Evolutionary conservation across 2,113 vertebrate genomes (phyloP), one percentile per base, ranked within the genome.

Genomic region (Xenopus laevis): DNA sequence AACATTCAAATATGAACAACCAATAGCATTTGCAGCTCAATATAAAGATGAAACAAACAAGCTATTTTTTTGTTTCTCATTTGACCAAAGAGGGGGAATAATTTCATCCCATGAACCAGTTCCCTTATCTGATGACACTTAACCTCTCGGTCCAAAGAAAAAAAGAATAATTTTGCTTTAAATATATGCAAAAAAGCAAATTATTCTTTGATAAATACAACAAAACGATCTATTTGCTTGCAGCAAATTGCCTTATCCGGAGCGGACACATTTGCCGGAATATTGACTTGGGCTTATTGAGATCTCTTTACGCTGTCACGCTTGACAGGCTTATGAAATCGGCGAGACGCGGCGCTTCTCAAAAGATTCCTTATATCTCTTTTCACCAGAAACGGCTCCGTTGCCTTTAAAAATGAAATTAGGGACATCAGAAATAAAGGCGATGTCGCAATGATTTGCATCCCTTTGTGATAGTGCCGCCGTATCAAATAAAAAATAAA

Each of bases 181-280:
- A 40, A 40, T 7, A 40, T 40, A 7, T 9, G 33, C 33, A 40
- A 40, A 40, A 33, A 40, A 40, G 33, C 33, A 40, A 40, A 40
- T 40, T 40, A 40, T 40, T 27, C 13, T 45, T 4, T 17, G 58
- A 21, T 50, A 30, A 71, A 71, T 61, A 71, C 18, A 62, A 62
- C 57, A 61, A 71, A 71, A 71, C 50, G 10, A 50, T 60, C 57
- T 21, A 71, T 71, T 71, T 71, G 69, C 69, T 62, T 71, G 57
- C 45, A 60, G 13, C 57, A 61, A 21, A 11, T 60, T 30, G 18
- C 45, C 58, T 71, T 71, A 71, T 71, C 69, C 69, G 44, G 40
- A 18, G 20, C 58, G 50, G 69, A 62, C 69, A 71, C 69, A 71
- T 71, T 71, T 71, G 9, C 55, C 30, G 40, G 69, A 71, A 50